Base-by-base conservation (phyloP, 2,888 invertebrate genomes). In the Gandaritis pyraliata region DNA sequence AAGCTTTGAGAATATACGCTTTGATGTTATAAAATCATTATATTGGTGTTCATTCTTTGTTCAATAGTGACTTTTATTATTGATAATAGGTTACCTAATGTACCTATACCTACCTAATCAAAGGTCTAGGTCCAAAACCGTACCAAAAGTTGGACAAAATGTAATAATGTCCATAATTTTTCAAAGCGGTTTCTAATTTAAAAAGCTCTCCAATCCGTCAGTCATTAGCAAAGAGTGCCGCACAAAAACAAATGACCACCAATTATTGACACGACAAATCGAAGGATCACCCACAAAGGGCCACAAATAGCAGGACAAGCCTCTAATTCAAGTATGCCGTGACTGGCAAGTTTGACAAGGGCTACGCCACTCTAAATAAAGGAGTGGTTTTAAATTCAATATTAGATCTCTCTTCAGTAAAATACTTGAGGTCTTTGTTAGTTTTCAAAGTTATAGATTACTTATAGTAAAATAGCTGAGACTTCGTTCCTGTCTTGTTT, bases 281-380 rank as follows among this genome's bases (percentile, higher is more conserved):
- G 18, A 55, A 61, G 55, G 30, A 55, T 51, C 33, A 55, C 43
- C 39, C 39, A 55, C 75, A 75, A 78, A 78, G 80, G 78, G 70
- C 72, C 33, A 33, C 75, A 75, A 78, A 78, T 80, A 78, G 70
- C 72, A 76, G 76, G 76, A 73, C 76, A 74, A 33, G 72, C 72
- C 73, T 82, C 82, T 86, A 86, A 86, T 85, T 86, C 81, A 83
- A 83, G 82, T 87, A 85, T 86, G 79, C 82, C 82, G 85, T 83
- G 84, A 83, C 84, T 79, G 77, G 23, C 33, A 33, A 33, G 33
- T 33, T 33, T 33, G 8, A 71, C 72, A 77, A 71, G 66, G 11
- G 58, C 5, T 52, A 29, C 30, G 29, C 45, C 51, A 52, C 46
- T 58, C 46, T 15, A 46, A 58, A 52, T 46, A 13, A 8, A 6